Evolutionary conservation across 2,888 invertebrate species (phyloP).

Genomic region (Nudaria mundana): DNA sequence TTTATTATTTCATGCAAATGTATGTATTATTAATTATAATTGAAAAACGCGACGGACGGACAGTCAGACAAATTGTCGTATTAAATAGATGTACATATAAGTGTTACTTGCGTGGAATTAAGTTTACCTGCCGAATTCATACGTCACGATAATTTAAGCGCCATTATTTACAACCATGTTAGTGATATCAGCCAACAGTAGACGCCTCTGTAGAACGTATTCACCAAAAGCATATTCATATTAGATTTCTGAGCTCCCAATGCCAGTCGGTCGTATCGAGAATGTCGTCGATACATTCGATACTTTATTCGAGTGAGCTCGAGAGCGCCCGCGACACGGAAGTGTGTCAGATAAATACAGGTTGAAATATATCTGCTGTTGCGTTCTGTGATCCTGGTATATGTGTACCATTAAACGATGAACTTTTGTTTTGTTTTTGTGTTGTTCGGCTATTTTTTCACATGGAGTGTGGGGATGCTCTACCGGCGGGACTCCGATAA

Average conservation of each 20-base stretch:
- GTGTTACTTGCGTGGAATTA: too few species aligned
- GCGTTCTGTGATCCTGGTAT: constrained; percentile 62
- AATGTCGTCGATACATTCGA: constrained; percentile 71
- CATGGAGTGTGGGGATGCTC: constrained; percentile 65
- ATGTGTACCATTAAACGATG: constrained; percentile 68
- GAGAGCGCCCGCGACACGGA: constrained; percentile 64
- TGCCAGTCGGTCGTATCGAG: constrained; percentile 64
- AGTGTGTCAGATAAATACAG: constrained; percentile 75
- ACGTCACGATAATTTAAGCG: constrained; percentile 50
- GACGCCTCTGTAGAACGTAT: constrained; percentile 52
- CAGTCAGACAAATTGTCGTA: too few species aligned
- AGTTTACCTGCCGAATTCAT: constrained; percentile 23
- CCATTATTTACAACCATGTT: constrained; percentile 53
- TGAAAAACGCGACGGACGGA: too few species aligned
- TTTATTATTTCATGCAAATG: too few species aligned
- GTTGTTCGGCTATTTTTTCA: constrained; percentile 64
- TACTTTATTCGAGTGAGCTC: constrained; percentile 71
- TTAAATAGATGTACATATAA: too few species aligned
- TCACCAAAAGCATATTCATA: constrained; percentile 77
- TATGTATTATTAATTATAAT: too few species aligned
- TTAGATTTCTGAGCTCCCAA: constrained; percentile 74
- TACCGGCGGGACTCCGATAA: constrained; percentile 69
- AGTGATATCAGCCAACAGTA: constrained; percentile 52
- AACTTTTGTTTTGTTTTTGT: constrained; percentile 73
- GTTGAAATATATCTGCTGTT: constrained; percentile 72